Evolutionary conservation across 2,797 vertebrate genomes (phyloP), one percentile per base, ranked within the genome.

Genomic region (Chaetophractus vellerosus): DNA sequence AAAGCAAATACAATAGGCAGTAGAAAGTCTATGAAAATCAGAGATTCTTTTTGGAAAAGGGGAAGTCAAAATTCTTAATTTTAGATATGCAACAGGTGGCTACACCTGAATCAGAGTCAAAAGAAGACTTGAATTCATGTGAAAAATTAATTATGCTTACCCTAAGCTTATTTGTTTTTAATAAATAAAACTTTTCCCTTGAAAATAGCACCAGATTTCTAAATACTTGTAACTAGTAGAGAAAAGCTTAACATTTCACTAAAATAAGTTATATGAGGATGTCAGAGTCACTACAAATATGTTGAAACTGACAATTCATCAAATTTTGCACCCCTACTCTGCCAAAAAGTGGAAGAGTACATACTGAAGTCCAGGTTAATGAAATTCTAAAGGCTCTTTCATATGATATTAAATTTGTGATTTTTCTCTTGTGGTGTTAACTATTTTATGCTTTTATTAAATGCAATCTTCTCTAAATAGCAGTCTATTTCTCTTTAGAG

Each of bases 241-340:
- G 83, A 52, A 91, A 85, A 91, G 24, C n/a, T 90, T 75, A 82
- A 50, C 69, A 64, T 61, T 91, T 95, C 71, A 9, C 4, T 36
- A 59, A 90, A 84, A 79, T 23, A 50, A 88, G 15, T 24, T 26
- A 36, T 14, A 55, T 48, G 38, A 75, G 36, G 36, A 28, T 55
- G 82, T 61, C 71, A 85, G 24, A 95, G 14, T 18, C 69, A 50
- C 50, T 68, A 3, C 3, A 15, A 93, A 83, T 78, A 64, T 85
- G 72, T 78, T 57, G 72, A 87, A 82, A 64, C 23, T 85, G 69
- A 69, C 33, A 78, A n/a, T n/a, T 9, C n/a, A 71, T 83, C 80
- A 50, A 21, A 88, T 71, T 59, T 80, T 66, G 41, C 6, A 38
- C 5, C 57, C 63, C 6, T 19, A 63, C 7, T 26, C 52, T 89